Percentiles rank a stretch among this genome's conserved stretches.
phyloP scores from a whole-genome alignment of 2,113 vertebrate species.

The Myrmophylax atrothorax region DNA sequence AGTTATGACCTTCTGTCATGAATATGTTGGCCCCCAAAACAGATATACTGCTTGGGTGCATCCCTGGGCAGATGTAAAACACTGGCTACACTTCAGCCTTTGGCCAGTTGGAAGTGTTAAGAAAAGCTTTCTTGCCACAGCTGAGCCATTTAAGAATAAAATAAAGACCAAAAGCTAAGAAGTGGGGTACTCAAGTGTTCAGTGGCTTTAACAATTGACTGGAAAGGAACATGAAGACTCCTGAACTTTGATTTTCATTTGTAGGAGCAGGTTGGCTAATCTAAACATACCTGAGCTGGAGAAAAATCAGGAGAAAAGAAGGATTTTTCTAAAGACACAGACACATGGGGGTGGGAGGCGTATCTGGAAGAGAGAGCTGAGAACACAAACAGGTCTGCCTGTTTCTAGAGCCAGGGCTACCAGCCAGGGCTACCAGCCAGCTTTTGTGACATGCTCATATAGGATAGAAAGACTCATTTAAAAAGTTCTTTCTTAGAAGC shows the following conservation, averaged over 20 bases:
- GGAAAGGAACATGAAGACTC: neutral
- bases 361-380: neutral
- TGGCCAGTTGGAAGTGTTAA: neutral
- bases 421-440: neutral
- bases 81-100: neutral
- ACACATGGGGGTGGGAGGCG: fast-evolving
- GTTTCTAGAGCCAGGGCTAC: neutral
- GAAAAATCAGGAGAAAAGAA: fast-evolving
- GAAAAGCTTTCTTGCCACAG: neutral
- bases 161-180: neutral
- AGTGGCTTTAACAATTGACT: neutral
- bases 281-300: neutral
- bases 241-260: neutral
- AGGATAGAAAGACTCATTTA: neutral
- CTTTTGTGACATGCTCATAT: neutral
- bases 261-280: neutral
- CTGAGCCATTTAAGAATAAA: neutral
- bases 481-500: neutral
- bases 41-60: neutral
- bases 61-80: neutral
- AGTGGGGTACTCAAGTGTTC: neutral
- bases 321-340: neutral
- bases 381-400: neutral
- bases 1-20: neutral
- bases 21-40: neutral